Base-by-base conservation (phyloP, 2,888 invertebrate species). In the Drosophila leonis region DNA sequence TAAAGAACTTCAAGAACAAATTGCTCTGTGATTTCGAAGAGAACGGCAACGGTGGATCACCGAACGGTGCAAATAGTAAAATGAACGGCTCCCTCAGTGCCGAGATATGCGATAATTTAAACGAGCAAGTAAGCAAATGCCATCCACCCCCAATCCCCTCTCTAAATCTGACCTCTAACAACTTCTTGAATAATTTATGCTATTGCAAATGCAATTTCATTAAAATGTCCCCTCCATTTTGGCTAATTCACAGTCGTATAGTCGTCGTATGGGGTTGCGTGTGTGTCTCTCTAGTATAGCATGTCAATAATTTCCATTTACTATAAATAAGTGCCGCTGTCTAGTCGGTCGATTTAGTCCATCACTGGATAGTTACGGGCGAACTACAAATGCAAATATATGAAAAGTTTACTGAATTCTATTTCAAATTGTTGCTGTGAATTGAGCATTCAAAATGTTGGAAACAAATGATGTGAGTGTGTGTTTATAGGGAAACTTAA, bases 1-100 rank as follows among this genome's bases (percentile, higher is more conserved):
- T 93, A 31, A 93, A 93, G 77, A 93, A 93, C 82, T 92, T 92
- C 46, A 93, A 93, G 79, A 93, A 93, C 75, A 93, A 93, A 90
- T 75, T 93, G 62, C 85, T 93, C 73, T 90, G 92, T 85, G 93
- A 93, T 87, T 93, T 92, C 64, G 90, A 91, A 62, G 91, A 92
- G 13, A 74, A 66, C 75, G 65, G 52, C 62, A 60, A 52, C 59
- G 77, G 59, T 4, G 80, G 67, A 52, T 42, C 54, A 18, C 64
- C 51, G 0, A 76, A 75, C 66, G 86, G 70, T 37, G 29, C 73
- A 15, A 76, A 64, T 57, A 88, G 85, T 71, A 92, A 92, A 90
- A 93, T 93, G 92, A 92, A 91, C 79, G 93, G 92, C 44, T 70
- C 87, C 55, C 82, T 93, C 56, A 92, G 91, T 69, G 92, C 93